Base-by-base conservation (phyloP, 2,888 invertebrate species). In the Polymixis flavicincta region DNA sequence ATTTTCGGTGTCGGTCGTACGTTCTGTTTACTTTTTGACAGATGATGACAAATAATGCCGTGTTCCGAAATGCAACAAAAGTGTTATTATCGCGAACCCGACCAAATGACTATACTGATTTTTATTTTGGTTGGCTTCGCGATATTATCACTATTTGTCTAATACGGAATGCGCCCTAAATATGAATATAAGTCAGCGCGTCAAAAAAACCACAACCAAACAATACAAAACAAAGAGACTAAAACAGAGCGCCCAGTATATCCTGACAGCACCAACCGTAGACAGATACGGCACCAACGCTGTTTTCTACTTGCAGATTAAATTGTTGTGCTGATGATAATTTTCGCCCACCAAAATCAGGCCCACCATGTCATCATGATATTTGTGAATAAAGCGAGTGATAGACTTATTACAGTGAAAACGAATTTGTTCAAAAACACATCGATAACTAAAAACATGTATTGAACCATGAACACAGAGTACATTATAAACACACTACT, bases 21-120 rank as follows among this genome's bases (percentile, higher is more conserved):
- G 45, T 75, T 71, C 61, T 84, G 66, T 76, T 73, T 72, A 83
- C 57, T 66, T 61, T 80, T 70, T 78, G 80, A 77, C 82, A 77
- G 68, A 52, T 28, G 52, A 75, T n/a, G n/a, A 50, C 61, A 45
- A 17, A 37, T 28, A 25, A n/a, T n/a, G n/a, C n/a, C n/a, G n/a
- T n/a, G n/a, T n/a, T n/a, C n/a, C n/a, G n/a, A n/a, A n/a, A n/a
- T n/a, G n/a, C n/a, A n/a, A n/a, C n/a, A n/a, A n/a, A n/a, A n/a
- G n/a, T n/a, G n/a, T n/a, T n/a, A n/a, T n/a, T n/a, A n/a, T n/a
- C n/a, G n/a, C n/a, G n/a, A n/a, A n/a, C n/a, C n/a, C n/a, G n/a
- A n/a, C n/a, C n/a, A n/a, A n/a, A n/a, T n/a, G n/a, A n/a, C n/a
- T n/a, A n/a, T n/a, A n/a, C n/a, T n/a, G n/a, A n/a, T n/a, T n/a